Base-by-base conservation (phyloP, 2,888 invertebrate species). In the Leptothorax acervorum region DNA sequence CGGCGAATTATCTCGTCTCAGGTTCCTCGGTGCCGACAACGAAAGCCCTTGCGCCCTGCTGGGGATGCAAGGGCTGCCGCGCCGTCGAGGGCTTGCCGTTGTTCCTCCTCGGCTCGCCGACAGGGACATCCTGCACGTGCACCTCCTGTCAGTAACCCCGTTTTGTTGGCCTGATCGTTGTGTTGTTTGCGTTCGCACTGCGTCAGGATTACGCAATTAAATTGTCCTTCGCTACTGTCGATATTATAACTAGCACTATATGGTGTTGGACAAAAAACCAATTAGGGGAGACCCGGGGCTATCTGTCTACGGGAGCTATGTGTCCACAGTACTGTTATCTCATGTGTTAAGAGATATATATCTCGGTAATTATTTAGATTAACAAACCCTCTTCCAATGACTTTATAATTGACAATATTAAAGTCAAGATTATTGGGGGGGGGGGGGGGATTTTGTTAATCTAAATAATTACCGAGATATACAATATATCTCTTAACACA, bases 101-200 rank as follows among this genome's bases (percentile, higher is more conserved):
- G 66, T 94, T 95, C 88, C 92, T 94, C 39, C 92, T 94, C 84
- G 91, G 92, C 48, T 90, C 90, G 53, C 94, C 94, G 8, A 90
- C 92, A 28, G 93, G 93, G 62, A 87, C 91, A 70, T 90, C 93
- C 48, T 92, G 93, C 90, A 90, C 90, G 87, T 93, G 93, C 87
- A 84, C 88, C 81, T 92, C 93, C 86, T 92, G 93, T 93, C 93
- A 93, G 93, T 93, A 93, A 85, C 62, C 45, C 66, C 82, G 35
- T 53, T 48, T 71, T 73, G 79, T 74, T 60, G 39, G 60, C 48
- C 60, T 57, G 42, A 68, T 76, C 71, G 78, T 55, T 78, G 42
- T 76, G 51, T 55, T 31, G 28, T 60, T 48, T 28, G 39, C 9
- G 60, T 60, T 51, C 60, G 45, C 79, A 60, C 60, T 81, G 74